A percentile compares a stretch with the other conserved stretches of the same genome.
phyloP scores from a whole-genome alignment of 2,113 vertebrate species.

The Catharus fuscescens region DNA sequence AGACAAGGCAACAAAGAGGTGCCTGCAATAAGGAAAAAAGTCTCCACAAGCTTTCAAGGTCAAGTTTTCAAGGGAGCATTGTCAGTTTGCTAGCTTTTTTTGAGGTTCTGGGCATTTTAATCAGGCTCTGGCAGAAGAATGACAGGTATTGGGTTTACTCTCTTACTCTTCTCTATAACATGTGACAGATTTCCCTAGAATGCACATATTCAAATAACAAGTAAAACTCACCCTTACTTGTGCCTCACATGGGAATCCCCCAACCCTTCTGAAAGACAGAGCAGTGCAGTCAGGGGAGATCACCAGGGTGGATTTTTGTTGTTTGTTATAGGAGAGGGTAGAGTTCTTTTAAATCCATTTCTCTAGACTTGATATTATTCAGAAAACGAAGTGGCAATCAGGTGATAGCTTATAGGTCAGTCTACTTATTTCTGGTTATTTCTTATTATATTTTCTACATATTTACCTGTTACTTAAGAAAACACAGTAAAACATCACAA shows the following conservation, averaged over 20 bases:
- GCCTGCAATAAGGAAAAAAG: background rate
- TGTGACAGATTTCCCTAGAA: background rate
- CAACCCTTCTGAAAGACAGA: background rate
- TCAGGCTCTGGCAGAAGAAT: background rate
- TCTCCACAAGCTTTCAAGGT: background rate
- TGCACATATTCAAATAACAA: background rate
- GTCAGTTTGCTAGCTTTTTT: background rate
- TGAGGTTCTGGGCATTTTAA: background rate
- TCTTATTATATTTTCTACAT: background rate
- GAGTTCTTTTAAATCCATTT: background rate
- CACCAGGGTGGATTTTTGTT: background rate
- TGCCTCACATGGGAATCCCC: background rate
- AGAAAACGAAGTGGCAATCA: background rate
- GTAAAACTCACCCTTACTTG: background rate
- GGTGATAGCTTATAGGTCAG: background rate
- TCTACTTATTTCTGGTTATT: background rate
- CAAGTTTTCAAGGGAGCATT: background rate
- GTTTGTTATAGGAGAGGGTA: background rate
- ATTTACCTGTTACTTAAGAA: background rate
- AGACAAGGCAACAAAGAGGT: background rate
- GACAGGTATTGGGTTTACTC: background rate
- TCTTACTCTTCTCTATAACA: background rate
- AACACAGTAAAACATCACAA: background rate
- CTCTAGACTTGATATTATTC: background rate
- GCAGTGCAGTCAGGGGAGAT: accelerated